These are phyloP conservation scores for Eulemur albifrons DNA, from an alignment of 2,797 vertebrate species.

Conservation along the genomic window DNA sequence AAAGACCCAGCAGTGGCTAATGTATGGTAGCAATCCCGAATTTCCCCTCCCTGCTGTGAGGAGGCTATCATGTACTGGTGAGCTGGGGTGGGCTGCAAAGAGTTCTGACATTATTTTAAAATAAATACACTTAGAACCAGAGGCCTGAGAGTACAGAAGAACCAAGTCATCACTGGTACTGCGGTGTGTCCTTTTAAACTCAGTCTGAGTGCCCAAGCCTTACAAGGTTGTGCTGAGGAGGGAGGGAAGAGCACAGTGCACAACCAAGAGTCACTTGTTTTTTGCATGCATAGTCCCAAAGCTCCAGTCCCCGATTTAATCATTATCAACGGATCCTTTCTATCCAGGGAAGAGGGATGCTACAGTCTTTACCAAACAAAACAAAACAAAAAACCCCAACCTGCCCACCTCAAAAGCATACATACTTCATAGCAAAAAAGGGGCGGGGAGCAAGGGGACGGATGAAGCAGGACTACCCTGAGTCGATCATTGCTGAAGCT, in stretches of 20 bases:
- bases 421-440: not conserved
- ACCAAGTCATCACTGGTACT: not conserved
- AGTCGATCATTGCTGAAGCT: not conserved
- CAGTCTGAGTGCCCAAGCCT: not conserved
- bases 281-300: not conserved
- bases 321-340: not conserved
- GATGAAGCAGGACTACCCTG: not conserved
- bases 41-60: not conserved
- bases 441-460: not conserved
- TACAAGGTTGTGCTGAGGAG: not conserved
- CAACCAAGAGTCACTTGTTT: not conserved
- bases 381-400: not conserved
- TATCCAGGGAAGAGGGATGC: not conserved
- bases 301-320: not conserved
- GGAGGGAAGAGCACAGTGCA: not conserved
- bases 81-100: not conserved
- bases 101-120: conserved; percentile 30
- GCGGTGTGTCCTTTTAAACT: not conserved
- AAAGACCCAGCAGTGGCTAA: not conserved
- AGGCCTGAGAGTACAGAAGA: not conserved
- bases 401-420: not conserved
- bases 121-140: conserved; percentile 18
- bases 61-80: not conserved
- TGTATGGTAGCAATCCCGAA: not conserved
- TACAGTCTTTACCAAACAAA: not conserved